Percentiles rank a stretch among this genome's conserved stretches.
These are phyloP conservation scores for Verasper variegatus DNA, from an alignment of 2,113 vertebrate species.

Conservation along the genomic window DNA sequence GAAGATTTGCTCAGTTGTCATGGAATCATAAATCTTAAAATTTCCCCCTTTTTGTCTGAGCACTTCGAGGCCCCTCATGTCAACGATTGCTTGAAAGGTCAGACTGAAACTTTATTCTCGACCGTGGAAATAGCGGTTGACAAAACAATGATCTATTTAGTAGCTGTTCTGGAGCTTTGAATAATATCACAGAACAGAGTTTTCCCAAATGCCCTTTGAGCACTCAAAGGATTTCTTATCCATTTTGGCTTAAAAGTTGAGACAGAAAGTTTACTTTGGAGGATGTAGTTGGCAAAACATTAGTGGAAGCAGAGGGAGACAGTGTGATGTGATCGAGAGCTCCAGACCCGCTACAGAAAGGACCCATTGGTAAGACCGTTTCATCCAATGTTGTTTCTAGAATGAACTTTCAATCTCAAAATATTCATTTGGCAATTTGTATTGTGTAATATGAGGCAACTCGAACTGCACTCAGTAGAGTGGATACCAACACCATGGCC, in stretches of 20 bases:
- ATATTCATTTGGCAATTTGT: neutral
- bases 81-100: neutral
- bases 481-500: too few relatives aligned
- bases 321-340: neutral
- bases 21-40: neutral
- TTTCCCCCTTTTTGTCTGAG: neutral
- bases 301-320: neutral
- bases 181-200: neutral
- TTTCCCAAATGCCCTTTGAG: neutral
- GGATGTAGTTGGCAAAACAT: neutral
- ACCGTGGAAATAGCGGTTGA: neutral
- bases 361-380: neutral
- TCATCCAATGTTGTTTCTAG: neutral
- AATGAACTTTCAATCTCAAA: neutral
- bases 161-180: neutral
- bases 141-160: neutral
- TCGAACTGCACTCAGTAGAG: too few relatives aligned
- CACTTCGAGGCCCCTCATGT: neutral
- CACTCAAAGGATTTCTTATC: neutral
- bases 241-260: neutral
- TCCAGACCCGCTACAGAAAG: neutral
- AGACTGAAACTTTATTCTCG: neutral
- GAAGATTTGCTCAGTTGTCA: slow-evolving; percentile 1
- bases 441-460: neutral
- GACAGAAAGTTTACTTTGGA: neutral